Evolutionary conservation across 1,140 invertebrate genomes (phyloP).

Genomic region (Bombus superbus): DNA sequence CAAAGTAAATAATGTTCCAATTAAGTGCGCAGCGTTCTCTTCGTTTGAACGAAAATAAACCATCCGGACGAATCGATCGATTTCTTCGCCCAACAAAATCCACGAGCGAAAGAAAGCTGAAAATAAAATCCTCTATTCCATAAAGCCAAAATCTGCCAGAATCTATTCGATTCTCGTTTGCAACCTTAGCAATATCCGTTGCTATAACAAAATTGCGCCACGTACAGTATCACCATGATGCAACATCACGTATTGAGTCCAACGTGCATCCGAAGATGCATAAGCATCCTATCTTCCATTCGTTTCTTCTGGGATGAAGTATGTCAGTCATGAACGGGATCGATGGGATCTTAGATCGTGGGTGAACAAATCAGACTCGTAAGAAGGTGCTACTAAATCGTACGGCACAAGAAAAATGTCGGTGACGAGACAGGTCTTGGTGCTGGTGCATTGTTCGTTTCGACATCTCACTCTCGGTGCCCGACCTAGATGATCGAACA

Average conservation of each 20-base stretch:
- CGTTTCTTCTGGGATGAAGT: slow-evolving; percentile 34
- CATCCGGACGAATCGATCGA: slow-evolving; percentile 11
- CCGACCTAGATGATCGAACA: background rate
- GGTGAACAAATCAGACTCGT: background rate
- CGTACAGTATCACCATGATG: background rate
- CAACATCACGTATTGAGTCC: background rate
- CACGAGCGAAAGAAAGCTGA: background rate
- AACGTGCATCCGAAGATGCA: no score
- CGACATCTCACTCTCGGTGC: background rate
- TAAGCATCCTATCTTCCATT: background rate
- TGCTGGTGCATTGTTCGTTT: slow-evolving; percentile 59
- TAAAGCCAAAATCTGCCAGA: background rate
- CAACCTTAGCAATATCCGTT: background rate
- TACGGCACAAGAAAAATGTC: slow-evolving; percentile 24
- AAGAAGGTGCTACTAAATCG: slow-evolving; percentile 50
- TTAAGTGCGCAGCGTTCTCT: background rate
- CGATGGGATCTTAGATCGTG: slow-evolving; percentile 16
- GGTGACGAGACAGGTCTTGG: slow-evolving; percentile 57
- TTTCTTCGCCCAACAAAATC: slow-evolving; percentile 5
- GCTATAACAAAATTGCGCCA: background rate
- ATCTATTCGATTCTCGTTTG: background rate
- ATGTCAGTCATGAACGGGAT: slow-evolving; percentile 46
- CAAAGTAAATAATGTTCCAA: background rate
- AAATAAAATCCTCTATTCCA: background rate
- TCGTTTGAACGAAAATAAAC: background rate